These are phyloP conservation scores for Natator depressus DNA, from an alignment of 2,113 vertebrate genomes.

Conservation along the genomic window DNA sequence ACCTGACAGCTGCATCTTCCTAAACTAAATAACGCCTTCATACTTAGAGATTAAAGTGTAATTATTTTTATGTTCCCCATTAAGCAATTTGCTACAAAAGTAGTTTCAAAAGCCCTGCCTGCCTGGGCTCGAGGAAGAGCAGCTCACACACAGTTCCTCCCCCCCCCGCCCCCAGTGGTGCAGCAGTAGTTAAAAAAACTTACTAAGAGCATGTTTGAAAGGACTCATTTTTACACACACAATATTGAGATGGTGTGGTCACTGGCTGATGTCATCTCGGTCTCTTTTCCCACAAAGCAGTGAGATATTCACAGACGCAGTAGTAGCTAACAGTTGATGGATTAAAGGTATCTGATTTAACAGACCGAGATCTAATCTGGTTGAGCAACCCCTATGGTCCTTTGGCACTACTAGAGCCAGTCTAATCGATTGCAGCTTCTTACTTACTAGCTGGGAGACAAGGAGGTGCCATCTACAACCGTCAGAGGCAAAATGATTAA, in stretches of 20 bases:
- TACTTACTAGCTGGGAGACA: background rate
- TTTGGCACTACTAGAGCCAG: background rate
- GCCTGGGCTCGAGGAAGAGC: background rate
- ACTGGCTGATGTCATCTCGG: background rate
- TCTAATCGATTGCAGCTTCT: background rate
- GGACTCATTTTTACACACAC: background rate
- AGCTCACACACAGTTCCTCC: background rate
- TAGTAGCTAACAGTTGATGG: background rate
- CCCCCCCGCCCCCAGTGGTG: background rate
- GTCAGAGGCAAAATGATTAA: background rate
- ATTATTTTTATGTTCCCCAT: conserved; percentile 4
- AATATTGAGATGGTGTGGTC: background rate
- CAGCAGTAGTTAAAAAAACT: background rate
- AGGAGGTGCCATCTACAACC: background rate
- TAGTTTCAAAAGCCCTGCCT: background rate
- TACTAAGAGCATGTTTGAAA: background rate
- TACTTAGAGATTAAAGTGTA: background rate
- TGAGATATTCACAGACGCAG: background rate
- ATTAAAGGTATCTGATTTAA: background rate
- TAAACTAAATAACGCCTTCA: background rate
- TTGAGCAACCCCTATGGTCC: background rate
- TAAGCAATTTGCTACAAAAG: background rate
- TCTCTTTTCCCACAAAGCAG: background rate
- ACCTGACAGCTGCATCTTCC: conserved; percentile 18
- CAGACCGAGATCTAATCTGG: background rate